Conservation (phyloP, 1,140 invertebrate genomes). For the Zaprionus capensis region DNA sequence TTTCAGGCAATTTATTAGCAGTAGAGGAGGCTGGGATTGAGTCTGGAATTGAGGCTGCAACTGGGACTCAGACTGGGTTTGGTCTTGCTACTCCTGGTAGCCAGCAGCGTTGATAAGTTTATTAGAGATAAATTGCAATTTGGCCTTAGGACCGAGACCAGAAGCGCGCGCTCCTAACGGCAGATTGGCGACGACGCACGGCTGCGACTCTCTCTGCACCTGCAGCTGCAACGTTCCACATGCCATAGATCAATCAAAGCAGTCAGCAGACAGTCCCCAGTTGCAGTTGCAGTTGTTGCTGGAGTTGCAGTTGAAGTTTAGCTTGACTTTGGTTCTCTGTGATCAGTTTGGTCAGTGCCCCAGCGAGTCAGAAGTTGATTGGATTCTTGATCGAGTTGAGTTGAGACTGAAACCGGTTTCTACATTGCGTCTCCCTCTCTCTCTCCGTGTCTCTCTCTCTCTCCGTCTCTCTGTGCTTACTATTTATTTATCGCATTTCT, state of each 20-base stretch:
- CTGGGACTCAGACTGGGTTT: not conserved
- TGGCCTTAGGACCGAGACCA: constrained; percentile 40
- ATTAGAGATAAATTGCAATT: constrained; percentile 83
- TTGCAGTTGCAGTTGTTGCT: constrained; percentile 14
- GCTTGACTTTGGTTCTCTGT: constrained; percentile 29
- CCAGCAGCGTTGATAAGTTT: constrained; percentile 79
- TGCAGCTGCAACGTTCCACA: constrained; percentile 65
- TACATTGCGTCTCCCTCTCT: constrained; percentile 21
- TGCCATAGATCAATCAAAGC: constrained; percentile 81
- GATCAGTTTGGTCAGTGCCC: constrained; percentile 57
- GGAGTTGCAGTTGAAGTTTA: constrained; percentile 26
- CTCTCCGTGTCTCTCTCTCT: no score
- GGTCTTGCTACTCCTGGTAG: constrained; percentile 43
- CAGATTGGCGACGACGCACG: constrained; percentile 37
- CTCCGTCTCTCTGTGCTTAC: constrained; percentile 36
- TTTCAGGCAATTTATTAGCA: constrained; percentile 74
- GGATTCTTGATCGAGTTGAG: constrained; percentile 66
- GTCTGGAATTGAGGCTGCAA: constrained; percentile 10
- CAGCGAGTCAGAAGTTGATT: constrained; percentile 61
- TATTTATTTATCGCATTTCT: constrained; percentile 81
- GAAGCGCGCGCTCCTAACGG: constrained; percentile 19
- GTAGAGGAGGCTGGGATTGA: not conserved
- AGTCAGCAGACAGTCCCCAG: constrained; percentile 38
- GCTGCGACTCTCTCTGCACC: constrained; percentile 45
- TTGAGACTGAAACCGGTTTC: constrained; percentile 51